Base-by-base conservation (phyloP, 2,113 vertebrate species). In the Onychostoma macrolepis region DNA sequence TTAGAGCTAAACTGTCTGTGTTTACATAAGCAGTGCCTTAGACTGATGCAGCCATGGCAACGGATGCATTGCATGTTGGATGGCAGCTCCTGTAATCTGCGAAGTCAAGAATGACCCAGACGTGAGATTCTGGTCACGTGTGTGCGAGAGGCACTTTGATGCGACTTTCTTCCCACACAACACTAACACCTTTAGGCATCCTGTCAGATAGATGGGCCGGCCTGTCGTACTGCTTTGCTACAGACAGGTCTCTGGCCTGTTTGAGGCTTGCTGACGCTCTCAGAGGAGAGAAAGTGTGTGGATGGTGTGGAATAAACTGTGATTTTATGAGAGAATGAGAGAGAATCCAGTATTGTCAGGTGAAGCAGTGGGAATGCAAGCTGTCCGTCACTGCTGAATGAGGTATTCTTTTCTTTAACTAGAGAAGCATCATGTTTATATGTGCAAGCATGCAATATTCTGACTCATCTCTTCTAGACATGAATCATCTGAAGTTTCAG, bases 151-250 rank as follows among this genome's bases (percentile, higher is more conserved):
- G 56, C 78, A 82, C 78, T 77, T 67, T 84, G 87, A 85, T 85
- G 48, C 38, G 61, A 86, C 87, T 91, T 61, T 80, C 76, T 50
- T 85, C 77, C 56, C 74, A 80, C 85, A 90, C 89, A 83, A 94
- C 86, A 81, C 91, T 94, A 93, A 94, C 89, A 0, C 90, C 91
- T 92, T 90, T 76, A 80, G 93, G 93, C 94, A 92, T 91, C 89
- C 88, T 94, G 92, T 94, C 94, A 92, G 90, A 92, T 93, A 91
- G 92, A 93, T 92, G 91, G 90, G 85, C 88, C 83, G 88, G 28
- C 86, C 88, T 78, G 71, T 45, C 69, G 77, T 87, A 84, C 78
- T 56, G 83, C 45, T 56, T 45, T 19, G 2, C 63, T 50, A n/a
- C 36, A 48, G 45, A 48, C 45, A 15, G 45, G 45, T 48, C 45